Evolutionary conservation across 2,888 invertebrate genomes (phyloP), one percentile per base, ranked within the genome.

Genomic region (Tineola bisselliella): DNA sequence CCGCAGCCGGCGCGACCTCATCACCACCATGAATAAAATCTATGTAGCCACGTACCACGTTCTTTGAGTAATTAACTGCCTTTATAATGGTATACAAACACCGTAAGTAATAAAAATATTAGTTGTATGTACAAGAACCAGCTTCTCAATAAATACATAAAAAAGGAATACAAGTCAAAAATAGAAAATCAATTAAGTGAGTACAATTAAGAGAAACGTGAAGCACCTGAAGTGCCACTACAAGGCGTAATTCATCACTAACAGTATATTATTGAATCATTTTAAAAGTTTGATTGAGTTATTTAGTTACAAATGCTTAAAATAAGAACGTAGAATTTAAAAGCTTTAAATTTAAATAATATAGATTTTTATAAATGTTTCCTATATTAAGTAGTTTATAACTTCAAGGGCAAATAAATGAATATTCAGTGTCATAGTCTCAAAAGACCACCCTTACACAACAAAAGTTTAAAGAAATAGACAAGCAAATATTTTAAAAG

Each of bases 401-500:
- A 54, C 5, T 25, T 25, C 54, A 54, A 54, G 54, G 54, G n/a
- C 54, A 17, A 4, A 17, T 4, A 54, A 54, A 54, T 54, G 25
- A 54, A 54, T 54, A 54, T 54, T 25, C 54, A 54, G 25, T 25
- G 12, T 52, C 52, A 15, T 15, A 52, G 19, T 25, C 43, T 58
- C 13, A 38, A 30, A 71, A 70, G 84, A 81, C 84, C 84, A 83
- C 84, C 83, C 82, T 74, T 71, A 78, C 78, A 79, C 70, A 70
- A 75, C 77, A 79, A 75, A 72, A 72, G 71, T 76, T 78, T 74
- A 43, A 61, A 17, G 43, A 77, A 79, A 78, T 76, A 79, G 76
- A 71, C 75, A 77, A 77, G 79, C 74, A 76, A 76, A 75, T 71
- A 61, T 68, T 72, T 74, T 74, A 68, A 66, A 72, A 75, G 68